phyloP scores from a whole-genome alignment of 2,888 invertebrate species.

The Pammene fasciana region DNA sequence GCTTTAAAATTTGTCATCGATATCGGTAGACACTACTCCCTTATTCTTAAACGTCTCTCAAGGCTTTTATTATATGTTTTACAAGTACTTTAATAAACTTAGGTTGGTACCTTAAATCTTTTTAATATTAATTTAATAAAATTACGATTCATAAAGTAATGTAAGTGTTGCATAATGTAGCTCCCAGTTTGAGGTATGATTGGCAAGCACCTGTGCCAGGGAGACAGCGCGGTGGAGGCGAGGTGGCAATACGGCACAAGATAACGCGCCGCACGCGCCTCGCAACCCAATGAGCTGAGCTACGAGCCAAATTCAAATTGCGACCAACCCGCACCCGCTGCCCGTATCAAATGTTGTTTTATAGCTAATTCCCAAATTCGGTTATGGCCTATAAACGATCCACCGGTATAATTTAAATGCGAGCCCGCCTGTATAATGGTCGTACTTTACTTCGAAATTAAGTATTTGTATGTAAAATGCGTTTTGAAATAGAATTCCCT shows the following conservation, averaged over 20 bases:
- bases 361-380: constrained; percentile 84
- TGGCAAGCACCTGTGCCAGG: constrained; percentile 35
- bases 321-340: constrained; percentile 77
- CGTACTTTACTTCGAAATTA: constrained; percentile 81
- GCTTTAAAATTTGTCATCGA: no score
- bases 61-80: no score
- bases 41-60: no score
- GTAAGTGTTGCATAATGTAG: background rate
- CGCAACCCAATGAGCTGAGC: constrained; percentile 77
- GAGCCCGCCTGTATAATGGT: constrained; percentile 81
- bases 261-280: constrained; percentile 73
- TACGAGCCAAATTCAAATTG: constrained; percentile 81
- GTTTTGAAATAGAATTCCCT: constrained; percentile 79
- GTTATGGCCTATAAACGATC: constrained; percentile 84
- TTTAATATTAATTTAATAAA: no score
- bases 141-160: no score
- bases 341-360: constrained; percentile 84
- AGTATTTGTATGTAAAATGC: constrained; percentile 84
- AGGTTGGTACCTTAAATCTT: no score
- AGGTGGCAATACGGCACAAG: constrained; percentile 58
- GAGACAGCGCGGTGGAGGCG: constrained; percentile 45
- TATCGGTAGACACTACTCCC: no score
- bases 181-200: constrained; percentile 22
- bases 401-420: constrained; percentile 83
- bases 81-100: no score